These are phyloP conservation scores for Enteromius treurensis DNA, from an alignment of 2,797 vertebrate genomes.

Conservation along the genomic window DNA sequence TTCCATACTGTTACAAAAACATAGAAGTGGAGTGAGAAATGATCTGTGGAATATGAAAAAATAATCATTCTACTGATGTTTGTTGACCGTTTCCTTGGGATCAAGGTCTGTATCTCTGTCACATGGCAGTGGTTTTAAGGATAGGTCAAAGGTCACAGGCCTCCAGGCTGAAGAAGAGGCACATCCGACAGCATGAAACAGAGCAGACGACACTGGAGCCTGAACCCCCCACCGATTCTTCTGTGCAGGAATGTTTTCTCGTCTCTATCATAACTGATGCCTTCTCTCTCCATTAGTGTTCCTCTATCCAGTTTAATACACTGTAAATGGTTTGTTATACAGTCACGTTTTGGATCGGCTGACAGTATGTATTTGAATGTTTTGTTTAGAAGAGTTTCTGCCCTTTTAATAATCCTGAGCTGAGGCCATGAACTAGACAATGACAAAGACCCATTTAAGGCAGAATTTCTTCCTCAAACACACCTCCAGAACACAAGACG, in stretches of 20 bases:
- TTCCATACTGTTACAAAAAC: not conserved
- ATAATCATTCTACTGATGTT: conserved; percentile 66
- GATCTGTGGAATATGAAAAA: conserved; percentile 30
- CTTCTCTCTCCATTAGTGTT: conserved; percentile 50
- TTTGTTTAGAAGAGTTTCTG: conserved; percentile 72
- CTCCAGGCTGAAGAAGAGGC: conserved; percentile 59
- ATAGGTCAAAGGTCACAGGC: conserved; percentile 56
- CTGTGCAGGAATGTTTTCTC: conserved; percentile 6
- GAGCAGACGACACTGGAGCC: conserved; percentile 60
- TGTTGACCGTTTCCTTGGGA: conserved; percentile 71
- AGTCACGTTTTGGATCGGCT: conserved; percentile 69
- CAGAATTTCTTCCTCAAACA: conserved; percentile 9
- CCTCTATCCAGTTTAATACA: conserved; percentile 65
- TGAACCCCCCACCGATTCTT: conserved; percentile 31
- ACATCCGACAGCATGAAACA: conserved; percentile 63
- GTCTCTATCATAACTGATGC: conserved; percentile 1
- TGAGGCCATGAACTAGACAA: conserved; percentile 59
- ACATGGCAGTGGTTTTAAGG: conserved; percentile 61
- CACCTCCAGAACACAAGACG: not conserved
- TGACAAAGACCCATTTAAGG: conserved; percentile 48
- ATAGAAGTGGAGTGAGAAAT: conserved; percentile 17
- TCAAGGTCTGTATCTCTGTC: conserved; percentile 64
- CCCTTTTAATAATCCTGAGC: conserved; percentile 64
- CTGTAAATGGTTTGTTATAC: conserved; percentile 70
- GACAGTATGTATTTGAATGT: conserved; percentile 64